Percentiles rank a stretch among this genome's conserved stretches.
Evolutionary conservation across 2,797 vertebrate genomes (phyloP).

Genomic region (Dipus sagitta): DNA sequence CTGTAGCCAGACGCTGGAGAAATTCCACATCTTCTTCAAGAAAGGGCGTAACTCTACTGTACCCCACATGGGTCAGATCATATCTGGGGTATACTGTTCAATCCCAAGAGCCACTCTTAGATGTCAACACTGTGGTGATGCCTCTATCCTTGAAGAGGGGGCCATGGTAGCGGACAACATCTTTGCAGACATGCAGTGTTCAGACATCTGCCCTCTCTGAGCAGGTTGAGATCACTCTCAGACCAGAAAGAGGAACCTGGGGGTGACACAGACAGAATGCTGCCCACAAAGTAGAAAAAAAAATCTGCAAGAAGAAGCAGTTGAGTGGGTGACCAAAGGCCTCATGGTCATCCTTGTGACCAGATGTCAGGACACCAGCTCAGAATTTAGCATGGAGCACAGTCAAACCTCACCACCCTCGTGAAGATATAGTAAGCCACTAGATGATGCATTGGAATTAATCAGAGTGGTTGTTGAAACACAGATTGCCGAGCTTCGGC

Average conservation of each 20-base stretch:
- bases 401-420: not conserved
- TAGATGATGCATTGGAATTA: not conserved
- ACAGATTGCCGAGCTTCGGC: no score
- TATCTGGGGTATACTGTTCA: not conserved
- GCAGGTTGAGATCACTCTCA: not conserved
- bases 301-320: not conserved
- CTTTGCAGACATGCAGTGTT: not conserved
- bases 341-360: not conserved
- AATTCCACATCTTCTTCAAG: not conserved
- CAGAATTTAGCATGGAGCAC: not conserved
- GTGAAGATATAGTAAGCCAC: not conserved
- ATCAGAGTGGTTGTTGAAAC: not conserved
- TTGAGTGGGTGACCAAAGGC: not conserved
- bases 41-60: not conserved
- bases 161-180: not conserved
- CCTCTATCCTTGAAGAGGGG: not conserved
- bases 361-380: not conserved
- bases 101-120: not conserved
- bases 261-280: not conserved
- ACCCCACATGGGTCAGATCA: not conserved
- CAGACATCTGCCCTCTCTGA: not conserved
- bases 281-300: not conserved
- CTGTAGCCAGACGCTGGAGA: not conserved
- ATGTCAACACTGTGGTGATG: not conserved
- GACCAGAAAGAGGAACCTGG: conserved; percentile 28